phyloP scores from a whole-genome alignment of 2,797 vertebrate species.

The Lithobates sylvaticus region DNA sequence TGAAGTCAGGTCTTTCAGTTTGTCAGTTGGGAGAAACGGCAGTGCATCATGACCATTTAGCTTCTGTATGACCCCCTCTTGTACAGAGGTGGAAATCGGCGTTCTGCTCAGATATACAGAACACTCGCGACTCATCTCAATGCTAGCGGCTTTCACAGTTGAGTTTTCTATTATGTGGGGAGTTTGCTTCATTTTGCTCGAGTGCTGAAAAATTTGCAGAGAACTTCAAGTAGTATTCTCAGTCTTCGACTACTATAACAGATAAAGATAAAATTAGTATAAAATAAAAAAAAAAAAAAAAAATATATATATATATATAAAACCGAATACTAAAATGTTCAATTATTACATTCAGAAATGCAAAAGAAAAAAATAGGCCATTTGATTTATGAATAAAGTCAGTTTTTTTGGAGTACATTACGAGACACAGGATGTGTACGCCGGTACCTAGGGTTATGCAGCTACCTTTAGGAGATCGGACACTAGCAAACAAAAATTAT shows the following conservation, averaged over 20 bases:
- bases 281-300: no score
- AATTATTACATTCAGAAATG: no score
- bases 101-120: conserved; percentile 89
- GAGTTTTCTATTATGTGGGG: conserved; percentile 85
- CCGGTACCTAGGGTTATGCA: no score
- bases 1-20: conserved; percentile 92
- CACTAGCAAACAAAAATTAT: no score
- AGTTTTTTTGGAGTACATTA: no score
- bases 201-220: conserved; percentile 62
- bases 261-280: conserved; percentile 51
- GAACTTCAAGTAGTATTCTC: conserved; percentile 74
- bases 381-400: no score
- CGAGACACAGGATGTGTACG: no score
- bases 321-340: no score
- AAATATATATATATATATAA: no score
- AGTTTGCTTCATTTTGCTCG: conserved; percentile 92
- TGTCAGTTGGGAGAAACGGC: conserved; percentile 81
- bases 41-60: conserved; percentile 85
- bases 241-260: conserved; percentile 75
- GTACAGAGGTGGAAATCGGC: conserved; percentile 87
- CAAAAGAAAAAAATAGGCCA: no score
- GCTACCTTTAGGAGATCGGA: no score
- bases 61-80: conserved; percentile 89
- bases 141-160: conserved; percentile 79
- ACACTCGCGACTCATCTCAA: conserved; percentile 86